Conservation (phyloP, 2,888 invertebrate genomes). For the Aricia artaxerxes region DNA sequence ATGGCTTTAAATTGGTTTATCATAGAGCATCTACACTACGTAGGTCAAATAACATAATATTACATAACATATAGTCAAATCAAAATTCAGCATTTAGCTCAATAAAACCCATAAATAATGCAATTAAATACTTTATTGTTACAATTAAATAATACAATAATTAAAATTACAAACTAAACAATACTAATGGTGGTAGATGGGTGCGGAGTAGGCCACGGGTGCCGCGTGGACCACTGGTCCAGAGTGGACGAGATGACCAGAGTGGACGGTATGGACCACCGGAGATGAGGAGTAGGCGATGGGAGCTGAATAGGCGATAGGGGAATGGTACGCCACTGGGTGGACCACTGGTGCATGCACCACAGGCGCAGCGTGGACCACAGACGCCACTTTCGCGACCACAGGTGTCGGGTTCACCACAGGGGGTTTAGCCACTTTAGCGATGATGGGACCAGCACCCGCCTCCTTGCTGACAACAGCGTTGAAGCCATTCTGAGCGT, state of each 20-base stretch:
- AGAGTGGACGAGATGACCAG: constrained; percentile 42
- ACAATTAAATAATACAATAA: neutral
- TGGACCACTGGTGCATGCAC: constrained; percentile 22
- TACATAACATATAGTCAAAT: neutral
- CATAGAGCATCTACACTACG: no score
- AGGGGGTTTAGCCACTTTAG: constrained; percentile 31
- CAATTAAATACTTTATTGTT: neutral
- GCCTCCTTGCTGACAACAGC: constrained; percentile 61
- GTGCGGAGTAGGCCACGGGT: constrained; percentile 82
- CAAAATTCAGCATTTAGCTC: neutral
- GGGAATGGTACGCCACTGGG: neutral
- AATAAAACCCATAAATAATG: neutral
- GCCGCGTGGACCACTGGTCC: constrained; percentile 68
- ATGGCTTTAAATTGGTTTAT: no score
- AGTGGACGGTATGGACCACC: constrained; percentile 47
- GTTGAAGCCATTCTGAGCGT: constrained; percentile 63
- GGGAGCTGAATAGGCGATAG: constrained; percentile 39
- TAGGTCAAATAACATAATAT: neutral
- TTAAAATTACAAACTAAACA: neutral
- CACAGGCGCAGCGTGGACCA: constrained; percentile 8
- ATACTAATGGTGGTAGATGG: constrained; percentile 76
- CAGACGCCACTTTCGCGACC: constrained; percentile 4
- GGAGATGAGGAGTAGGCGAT: constrained; percentile 47
- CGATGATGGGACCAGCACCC: constrained; percentile 45
- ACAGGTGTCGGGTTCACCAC: neutral